Percentiles rank a stretch among this genome's conserved stretches.
Conservation (phyloP, 2,113 vertebrate species). For the Zootoca vivipara region DNA sequence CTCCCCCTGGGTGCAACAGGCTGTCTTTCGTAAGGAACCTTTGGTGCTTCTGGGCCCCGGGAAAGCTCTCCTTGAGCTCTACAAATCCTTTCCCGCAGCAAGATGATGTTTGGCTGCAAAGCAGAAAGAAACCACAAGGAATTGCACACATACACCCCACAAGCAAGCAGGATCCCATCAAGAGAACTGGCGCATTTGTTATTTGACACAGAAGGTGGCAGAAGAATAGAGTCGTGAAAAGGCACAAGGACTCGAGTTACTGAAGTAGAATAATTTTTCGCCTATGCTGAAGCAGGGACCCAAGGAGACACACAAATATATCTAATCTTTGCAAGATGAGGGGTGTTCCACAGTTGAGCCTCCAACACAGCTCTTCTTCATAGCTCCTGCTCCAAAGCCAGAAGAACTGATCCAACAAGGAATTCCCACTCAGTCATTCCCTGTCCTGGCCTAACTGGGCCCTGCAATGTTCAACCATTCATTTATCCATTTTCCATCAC, state of each 20-base stretch:
- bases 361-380: not conserved
- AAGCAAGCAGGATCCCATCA: not conserved
- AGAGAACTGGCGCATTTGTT: not conserved
- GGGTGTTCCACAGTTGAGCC: not conserved
- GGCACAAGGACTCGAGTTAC: not conserved
- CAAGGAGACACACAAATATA: not conserved
- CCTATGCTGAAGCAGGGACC: not conserved
- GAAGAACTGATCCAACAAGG: not conserved
- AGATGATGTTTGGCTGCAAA: constrained; percentile 81
- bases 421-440: not conserved
- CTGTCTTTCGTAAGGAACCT: constrained; percentile 47
- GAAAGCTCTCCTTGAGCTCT: constrained; percentile 84
- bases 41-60: constrained; percentile 52
- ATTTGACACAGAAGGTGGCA: not conserved
- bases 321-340: not conserved
- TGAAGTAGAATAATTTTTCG: not conserved
- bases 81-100: constrained; percentile 87
- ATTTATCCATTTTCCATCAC: not conserved
- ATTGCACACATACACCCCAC: not conserved
- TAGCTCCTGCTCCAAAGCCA: not conserved
- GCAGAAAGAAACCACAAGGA: constrained; percentile 24
- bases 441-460: not conserved
- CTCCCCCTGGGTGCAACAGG: constrained; percentile 55
- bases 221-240: not conserved
- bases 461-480: not conserved